Evolutionary conservation across 2,888 invertebrate species (phyloP).

Genomic region (Tetranychus piercei): DNA sequence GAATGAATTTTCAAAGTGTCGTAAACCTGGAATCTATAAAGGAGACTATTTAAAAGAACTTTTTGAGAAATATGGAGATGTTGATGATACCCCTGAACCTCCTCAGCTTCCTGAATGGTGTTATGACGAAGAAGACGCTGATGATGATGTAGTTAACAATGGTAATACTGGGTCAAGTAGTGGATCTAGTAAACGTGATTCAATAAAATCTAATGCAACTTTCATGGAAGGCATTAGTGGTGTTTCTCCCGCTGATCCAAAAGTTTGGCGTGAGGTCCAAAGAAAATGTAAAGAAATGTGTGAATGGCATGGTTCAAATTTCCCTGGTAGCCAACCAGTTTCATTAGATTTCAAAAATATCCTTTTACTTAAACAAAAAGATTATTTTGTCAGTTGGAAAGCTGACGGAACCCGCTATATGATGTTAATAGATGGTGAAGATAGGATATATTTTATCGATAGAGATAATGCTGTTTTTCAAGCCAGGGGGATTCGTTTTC

Average conservation of each 20-base stretch:
- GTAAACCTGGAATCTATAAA: conserved; percentile 94
- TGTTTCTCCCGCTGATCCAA: conserved; percentile 44
- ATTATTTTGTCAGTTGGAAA: conserved; percentile 96
- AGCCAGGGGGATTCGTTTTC: conserved; percentile 60
- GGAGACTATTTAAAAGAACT: conserved; percentile 78
- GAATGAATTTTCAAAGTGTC: conserved; percentile 46
- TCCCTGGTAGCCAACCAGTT: conserved; percentile 92
- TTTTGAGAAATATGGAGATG: conserved; percentile 56
- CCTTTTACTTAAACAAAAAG: conserved; percentile 50
- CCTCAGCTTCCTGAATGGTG: conserved; percentile 77
- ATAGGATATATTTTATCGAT: conserved; percentile 80
- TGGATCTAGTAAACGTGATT: background rate
- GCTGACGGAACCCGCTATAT: conserved; percentile 94
- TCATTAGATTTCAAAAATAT: conserved; percentile 79
- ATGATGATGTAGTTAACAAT: conserved; percentile 12
- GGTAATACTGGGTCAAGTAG: background rate
- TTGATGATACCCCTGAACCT: conserved; percentile 46
- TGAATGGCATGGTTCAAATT: conserved; percentile 55
- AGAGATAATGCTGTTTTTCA: conserved; percentile 76
- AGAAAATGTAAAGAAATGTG: conserved; percentile 58
- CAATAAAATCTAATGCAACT: conserved; percentile 23
- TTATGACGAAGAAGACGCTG: conserved; percentile 35
- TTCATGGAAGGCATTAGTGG: conserved; percentile 77
- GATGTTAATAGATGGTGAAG: conserved; percentile 74
- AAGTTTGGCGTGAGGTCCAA: background rate